These are phyloP conservation scores for Caenorhabditis zanzibari DNA, from an alignment of 2,888 invertebrate genomes.

Conservation along the genomic window DNA sequence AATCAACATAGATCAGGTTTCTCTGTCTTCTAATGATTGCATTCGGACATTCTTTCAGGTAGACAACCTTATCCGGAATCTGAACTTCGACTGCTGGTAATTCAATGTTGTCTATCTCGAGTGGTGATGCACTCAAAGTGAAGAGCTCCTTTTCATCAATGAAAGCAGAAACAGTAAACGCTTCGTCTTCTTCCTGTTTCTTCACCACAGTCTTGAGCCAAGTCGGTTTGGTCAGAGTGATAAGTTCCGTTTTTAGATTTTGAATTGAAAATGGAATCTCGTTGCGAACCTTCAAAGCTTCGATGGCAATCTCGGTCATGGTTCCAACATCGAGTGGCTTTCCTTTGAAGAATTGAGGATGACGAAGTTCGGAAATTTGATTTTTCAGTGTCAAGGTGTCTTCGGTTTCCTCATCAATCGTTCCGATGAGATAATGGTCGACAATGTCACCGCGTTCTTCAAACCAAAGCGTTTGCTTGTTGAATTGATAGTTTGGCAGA, in stretches of 20 bases:
- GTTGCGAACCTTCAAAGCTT: slow-evolving; percentile 51
- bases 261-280: slow-evolving; percentile 58
- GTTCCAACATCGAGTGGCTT: slow-evolving; percentile 67
- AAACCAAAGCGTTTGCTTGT: slow-evolving; percentile 72
- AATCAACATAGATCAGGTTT: slow-evolving; percentile 59
- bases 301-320: slow-evolving; percentile 61
- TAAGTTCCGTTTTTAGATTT: slow-evolving; percentile 54
- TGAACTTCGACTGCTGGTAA: slow-evolving; percentile 50
- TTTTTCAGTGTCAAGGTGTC: slow-evolving; percentile 64
- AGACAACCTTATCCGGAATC: slow-evolving; percentile 51
- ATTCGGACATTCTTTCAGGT: slow-evolving; percentile 55
- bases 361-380: slow-evolving; percentile 66
- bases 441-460: slow-evolving; percentile 65
- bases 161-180: slow-evolving; percentile 36
- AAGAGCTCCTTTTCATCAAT: slow-evolving; percentile 59
- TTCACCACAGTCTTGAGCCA: slow-evolving; percentile 64
- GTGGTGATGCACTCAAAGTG: slow-evolving; percentile 30
- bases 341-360: slow-evolving; percentile 69
- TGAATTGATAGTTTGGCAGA: slow-evolving; percentile 78
- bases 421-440: slow-evolving; percentile 78
- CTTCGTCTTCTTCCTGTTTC: slow-evolving; percentile 37
- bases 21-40: slow-evolving; percentile 55
- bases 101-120: slow-evolving; percentile 45
- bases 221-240: slow-evolving; percentile 47
- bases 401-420: slow-evolving; percentile 59